These are phyloP conservation scores for Drosophila persimilis DNA, from an alignment of 1,140 invertebrate genomes.

Conservation along the genomic window DNA sequence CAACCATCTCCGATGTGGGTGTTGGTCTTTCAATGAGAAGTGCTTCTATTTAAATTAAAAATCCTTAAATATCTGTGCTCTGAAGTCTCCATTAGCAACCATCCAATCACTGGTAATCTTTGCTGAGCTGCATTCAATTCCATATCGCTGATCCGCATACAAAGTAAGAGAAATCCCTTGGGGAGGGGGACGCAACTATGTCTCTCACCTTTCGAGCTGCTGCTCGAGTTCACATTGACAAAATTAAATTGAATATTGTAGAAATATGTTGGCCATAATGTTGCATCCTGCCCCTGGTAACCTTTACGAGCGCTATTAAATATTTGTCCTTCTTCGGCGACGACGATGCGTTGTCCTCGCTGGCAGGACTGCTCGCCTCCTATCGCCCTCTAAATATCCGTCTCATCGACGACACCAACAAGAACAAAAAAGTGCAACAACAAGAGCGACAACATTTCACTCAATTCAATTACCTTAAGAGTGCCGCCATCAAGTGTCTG, in stretches of 20 bases:
- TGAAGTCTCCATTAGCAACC: too few species aligned
- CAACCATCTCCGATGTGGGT: too few species aligned
- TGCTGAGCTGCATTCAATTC: conserved; percentile 55
- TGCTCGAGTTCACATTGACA: conserved; percentile 56
- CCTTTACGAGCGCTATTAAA: conserved; percentile 69
- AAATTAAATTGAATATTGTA: conserved; percentile 79
- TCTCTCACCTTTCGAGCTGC: conserved; percentile 9
- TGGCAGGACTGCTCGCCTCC: not conserved
- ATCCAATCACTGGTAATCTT: not conserved
- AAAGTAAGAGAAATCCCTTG: conserved; percentile 53
- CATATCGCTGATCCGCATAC: conserved; percentile 54
- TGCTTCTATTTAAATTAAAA: too few species aligned
- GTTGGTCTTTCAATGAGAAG: too few species aligned
- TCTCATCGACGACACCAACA: conserved; percentile 66
- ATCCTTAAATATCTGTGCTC: too few species aligned
- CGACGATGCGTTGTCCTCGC: conserved; percentile 49
- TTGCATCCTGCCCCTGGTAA: conserved; percentile 36
- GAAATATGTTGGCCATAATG: conserved; percentile 79
- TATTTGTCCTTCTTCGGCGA: conserved; percentile 57
- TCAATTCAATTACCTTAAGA: conserved; percentile 82
- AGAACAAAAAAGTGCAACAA: conserved; percentile 37
- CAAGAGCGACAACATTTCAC: conserved; percentile 75
- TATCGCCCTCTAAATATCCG: conserved; percentile 63
- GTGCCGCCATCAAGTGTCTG: conserved; percentile 78
- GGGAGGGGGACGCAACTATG: not conserved